phyloP scores from a whole-genome alignment of 2,888 invertebrate genomes.

The Agelastica alni region DNA sequence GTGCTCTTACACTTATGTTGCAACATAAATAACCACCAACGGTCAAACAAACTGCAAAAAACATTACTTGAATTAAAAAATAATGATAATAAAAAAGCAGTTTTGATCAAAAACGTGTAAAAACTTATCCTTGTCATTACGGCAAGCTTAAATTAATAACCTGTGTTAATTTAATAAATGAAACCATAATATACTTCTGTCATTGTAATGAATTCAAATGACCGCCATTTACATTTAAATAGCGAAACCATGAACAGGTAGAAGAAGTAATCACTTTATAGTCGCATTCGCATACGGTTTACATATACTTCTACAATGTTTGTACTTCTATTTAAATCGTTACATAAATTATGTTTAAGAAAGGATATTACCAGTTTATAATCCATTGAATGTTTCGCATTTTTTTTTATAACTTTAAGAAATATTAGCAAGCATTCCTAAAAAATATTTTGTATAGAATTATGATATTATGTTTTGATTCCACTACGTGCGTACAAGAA shows the following conservation, averaged over 20 bases:
- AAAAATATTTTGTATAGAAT: no score
- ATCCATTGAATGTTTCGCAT: constrained; percentile 11
- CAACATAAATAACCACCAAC: no score
- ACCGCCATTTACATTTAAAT: constrained; percentile 35
- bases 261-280: constrained; percentile 34
- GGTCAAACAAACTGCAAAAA: no score
- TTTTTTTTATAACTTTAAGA: constrained; percentile 21
- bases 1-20: no score
- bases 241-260: constrained; percentile 24
- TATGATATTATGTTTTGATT: no score
- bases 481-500: no score
- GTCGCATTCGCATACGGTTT: constrained; percentile 36
- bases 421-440: constrained; percentile 21
- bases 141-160: constrained; percentile 31
- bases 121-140: constrained; percentile 14
- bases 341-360: constrained; percentile 17
- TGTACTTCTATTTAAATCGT: constrained; percentile 23
- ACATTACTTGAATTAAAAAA: no score
- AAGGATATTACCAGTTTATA: constrained; percentile 18
- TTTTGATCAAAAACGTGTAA: not conserved
- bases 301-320: constrained; percentile 30
- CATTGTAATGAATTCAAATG: constrained; percentile 38
- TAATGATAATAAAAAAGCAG: no score
- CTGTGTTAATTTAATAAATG: constrained; percentile 39
- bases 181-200: constrained; percentile 36